Evolutionary conservation across 2,888 invertebrate genomes (phyloP), one percentile per base, ranked within the genome.

Genomic region (Papilio gigon): DNA sequence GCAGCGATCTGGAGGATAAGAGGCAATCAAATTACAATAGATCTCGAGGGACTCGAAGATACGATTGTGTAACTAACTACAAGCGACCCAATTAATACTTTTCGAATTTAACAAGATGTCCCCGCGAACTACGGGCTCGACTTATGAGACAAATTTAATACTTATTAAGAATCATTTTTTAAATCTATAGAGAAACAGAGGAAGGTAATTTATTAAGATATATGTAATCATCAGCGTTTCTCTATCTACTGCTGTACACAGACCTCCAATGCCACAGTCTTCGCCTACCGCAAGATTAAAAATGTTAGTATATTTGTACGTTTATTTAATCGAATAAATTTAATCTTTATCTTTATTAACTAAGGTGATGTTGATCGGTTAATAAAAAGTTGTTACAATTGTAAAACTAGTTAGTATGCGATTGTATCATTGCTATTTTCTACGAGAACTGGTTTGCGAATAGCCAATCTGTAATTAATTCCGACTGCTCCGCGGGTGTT

Each of bases 11-110:
- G 42, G 17, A 12, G 60, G 47, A 66, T 66, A 59, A 66, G 44
- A 66, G 66, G 59, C 66, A 66, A 66, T 66, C 65, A 59, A 50
- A 66, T 66, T 47, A 59, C 44, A 59, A 66, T 66, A 60, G 59
- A 60, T 47, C 66, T 47, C 66, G 35, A 35, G 66, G 47, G 66
- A 22, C 35, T 40, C 30, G 12, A 20, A n/a, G 25, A 56, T n/a
- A 60, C 40, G n/a, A 40, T 37, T 60, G 25, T 60, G 40, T 60
- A 22, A 37, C 35, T 60, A 22, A 37, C 35, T 40, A 37, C 40
- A 33, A 22, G 12, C 59, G 47, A 59, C 47, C 47, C 44, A 66
- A 66, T 66, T 66, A 60, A 66, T 66, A 59, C 59, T 60, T 66
- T 66, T 60, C 25, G 30, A 35, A 60, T 35, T n/a, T 33, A 42